These are phyloP conservation scores for Glaucidium brasilianum DNA, from an alignment of 2,113 vertebrate genomes.

Conservation along the genomic window DNA sequence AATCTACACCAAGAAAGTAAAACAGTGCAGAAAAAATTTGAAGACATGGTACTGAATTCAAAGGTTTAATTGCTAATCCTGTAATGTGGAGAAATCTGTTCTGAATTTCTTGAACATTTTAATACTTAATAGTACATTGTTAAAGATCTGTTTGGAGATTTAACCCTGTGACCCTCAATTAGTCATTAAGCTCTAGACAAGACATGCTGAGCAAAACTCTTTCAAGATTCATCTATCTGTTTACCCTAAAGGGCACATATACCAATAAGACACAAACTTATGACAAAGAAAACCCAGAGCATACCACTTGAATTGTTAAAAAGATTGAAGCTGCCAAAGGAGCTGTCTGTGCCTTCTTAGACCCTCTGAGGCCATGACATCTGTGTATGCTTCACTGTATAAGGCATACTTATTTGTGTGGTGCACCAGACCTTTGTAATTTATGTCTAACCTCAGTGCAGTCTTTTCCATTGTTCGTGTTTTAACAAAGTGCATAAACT, in stretches of 20 bases:
- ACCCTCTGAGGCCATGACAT: background rate
- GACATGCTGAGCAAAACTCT: background rate
- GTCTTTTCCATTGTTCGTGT: background rate
- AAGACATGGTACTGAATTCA: background rate
- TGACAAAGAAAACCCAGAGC: background rate
- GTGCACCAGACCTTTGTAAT: background rate
- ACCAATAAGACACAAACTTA: background rate
- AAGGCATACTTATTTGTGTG: background rate
- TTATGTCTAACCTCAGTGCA: background rate
- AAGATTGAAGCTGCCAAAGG: background rate
- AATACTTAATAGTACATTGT: background rate
- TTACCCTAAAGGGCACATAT: background rate
- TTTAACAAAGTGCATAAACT: background rate
- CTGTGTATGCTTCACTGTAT: background rate
- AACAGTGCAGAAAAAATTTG: background rate
- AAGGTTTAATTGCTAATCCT: conserved; percentile 19
- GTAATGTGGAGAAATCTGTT: conserved; percentile 10
- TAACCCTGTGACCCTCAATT: conserved; percentile 30
- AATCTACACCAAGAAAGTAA: background rate
- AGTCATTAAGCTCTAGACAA: conserved; percentile 2
- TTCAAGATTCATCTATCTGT: background rate
- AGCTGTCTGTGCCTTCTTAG: background rate
- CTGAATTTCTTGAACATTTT: conserved; percentile 11
- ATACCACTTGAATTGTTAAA: background rate
- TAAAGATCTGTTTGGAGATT: conserved; percentile 8